Evolutionary conservation across 2,888 invertebrate species (phyloP), one percentile per base, ranked within the genome.

Genomic region (Plagodis pulveraria): DNA sequence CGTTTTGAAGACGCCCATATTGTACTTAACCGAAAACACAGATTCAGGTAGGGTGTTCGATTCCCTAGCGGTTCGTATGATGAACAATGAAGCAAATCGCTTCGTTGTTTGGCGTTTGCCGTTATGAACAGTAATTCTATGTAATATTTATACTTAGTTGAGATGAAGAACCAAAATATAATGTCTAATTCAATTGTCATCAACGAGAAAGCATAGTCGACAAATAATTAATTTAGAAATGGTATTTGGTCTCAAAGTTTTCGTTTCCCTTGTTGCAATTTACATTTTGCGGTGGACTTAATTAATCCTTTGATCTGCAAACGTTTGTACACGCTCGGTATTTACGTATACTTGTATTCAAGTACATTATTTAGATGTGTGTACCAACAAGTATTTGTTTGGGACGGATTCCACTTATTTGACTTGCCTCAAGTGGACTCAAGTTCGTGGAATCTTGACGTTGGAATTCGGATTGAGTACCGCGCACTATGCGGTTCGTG

Each of bases 391-490:
- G 58, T 63, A 56, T 63, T 63, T 63, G 56, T 63, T 63, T 58
- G 56, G 62, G 62, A 58, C 58, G 58, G 47, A 58, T 56, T 53
- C 58, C 55, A 38, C 45, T 45, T 63, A 58, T 63, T 63, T 58
- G 58, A 58, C 58, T 58, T 63, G 52, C 43, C 40, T 46, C 5
- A 42, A 58, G 46, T 56, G 62, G 58, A 53, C 56, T 58, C 46
- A 43, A 56, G 58, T 58, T 62, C 51, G 43, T 42, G 51, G 52
- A 63, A 55, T 56, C 58, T 63, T 56, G 36, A 49, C 52, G 40
- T 33, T 33, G 22, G 62, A 58, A 63, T 63, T 56, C 47, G 36
- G 53, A 63, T 58, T 58, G 56, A 58, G 58, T 33, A 43, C 43
- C 49, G 41, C 54, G 11, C 40, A 58, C 40, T 58, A 56, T 58